Conservation (phyloP, 2,797 vertebrate species). For the Bryconaethiops microstoma region DNA sequence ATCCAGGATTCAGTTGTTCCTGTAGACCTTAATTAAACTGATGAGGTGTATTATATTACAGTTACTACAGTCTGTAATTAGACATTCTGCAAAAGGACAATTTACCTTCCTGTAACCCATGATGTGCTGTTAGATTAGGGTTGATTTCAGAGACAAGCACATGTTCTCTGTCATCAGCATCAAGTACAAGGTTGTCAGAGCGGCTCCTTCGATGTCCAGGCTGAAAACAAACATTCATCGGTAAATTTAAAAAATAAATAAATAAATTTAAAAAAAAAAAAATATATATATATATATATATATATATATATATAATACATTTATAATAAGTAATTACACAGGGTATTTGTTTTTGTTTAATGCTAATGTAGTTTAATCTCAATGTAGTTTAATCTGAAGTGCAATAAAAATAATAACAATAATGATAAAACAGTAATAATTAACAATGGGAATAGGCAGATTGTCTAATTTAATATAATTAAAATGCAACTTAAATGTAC, state of each 20-base stretch:
- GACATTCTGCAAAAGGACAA: background rate
- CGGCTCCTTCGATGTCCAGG: conserved; percentile 69
- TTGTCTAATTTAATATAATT: background rate
- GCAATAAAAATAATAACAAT: too few relatives aligned
- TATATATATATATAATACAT: too few relatives aligned
- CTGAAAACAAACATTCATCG: conserved; percentile 49
- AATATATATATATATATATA: background rate
- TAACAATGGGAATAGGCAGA: too few relatives aligned
- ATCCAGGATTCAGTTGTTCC: background rate
- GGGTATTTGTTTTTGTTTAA: too few relatives aligned
- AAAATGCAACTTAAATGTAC: too few relatives aligned
- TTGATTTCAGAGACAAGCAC: conserved; percentile 66
- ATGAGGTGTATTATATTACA: background rate
- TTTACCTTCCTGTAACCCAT: conserved; percentile 71
- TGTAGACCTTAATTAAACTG: background rate
- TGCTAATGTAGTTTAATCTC: too few relatives aligned
- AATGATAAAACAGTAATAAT: too few relatives aligned
- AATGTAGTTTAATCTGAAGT: too few relatives aligned
- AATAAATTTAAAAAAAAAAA: too few relatives aligned
- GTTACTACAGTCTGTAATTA: background rate
- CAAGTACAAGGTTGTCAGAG: conserved; percentile 73
- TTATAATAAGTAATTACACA: too few relatives aligned
- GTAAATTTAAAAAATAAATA: background rate
- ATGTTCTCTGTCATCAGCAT: conserved; percentile 63
- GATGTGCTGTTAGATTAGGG: conserved; percentile 44